A percentile compares a stretch with the other conserved stretches of the same genome.
Conservation (phyloP, 2,888 invertebrate species). For the Sphaerophoria rueppellii region DNA sequence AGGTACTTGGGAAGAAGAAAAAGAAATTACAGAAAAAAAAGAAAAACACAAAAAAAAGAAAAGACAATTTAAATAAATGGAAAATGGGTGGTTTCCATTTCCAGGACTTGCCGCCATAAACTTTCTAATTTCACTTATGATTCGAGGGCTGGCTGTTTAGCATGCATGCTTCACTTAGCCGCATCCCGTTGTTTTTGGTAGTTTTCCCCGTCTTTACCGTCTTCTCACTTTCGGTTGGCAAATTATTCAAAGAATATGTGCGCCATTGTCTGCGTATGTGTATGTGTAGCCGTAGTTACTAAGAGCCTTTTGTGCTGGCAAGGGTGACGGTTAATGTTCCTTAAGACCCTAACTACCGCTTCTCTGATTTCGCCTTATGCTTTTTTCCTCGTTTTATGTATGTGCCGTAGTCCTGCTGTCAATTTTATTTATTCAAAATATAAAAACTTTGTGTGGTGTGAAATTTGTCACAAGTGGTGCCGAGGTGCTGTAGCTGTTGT, state of each 20-base stretch:
- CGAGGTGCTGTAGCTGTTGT: slow-evolving; percentile 38
- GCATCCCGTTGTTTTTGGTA: slow-evolving; percentile 4
- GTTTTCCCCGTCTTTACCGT: neutral
- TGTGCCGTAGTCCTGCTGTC: slow-evolving; percentile 27
- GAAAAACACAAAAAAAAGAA: slow-evolving; percentile 17
- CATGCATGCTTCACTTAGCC: slow-evolving; percentile 67
- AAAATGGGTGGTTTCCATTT: slow-evolving; percentile 72
- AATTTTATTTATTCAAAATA: slow-evolving; percentile 69
- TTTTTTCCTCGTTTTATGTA: neutral
- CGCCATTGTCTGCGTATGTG: too few species aligned
- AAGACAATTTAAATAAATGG: slow-evolving; percentile 71
- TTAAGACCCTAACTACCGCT: slow-evolving; percentile 47
- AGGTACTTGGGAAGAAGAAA: neutral
- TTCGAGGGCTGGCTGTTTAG: slow-evolving; percentile 63
- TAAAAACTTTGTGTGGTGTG: slow-evolving; percentile 67
- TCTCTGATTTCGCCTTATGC: slow-evolving; percentile 67
- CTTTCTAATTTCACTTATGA: slow-evolving; percentile 73
- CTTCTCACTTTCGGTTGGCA: slow-evolving; percentile 6
- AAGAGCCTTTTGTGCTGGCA: slow-evolving; percentile 20
- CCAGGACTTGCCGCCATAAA: slow-evolving; percentile 68
- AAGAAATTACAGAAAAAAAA: neutral
- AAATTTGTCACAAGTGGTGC: slow-evolving; percentile 67
- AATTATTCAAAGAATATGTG: slow-evolving; percentile 9
- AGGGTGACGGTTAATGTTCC: slow-evolving; percentile 65
- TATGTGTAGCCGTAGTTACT: slow-evolving; percentile 24